phyloP scores from a whole-genome alignment of 2,888 invertebrate species.

The Eudemis profundana region DNA sequence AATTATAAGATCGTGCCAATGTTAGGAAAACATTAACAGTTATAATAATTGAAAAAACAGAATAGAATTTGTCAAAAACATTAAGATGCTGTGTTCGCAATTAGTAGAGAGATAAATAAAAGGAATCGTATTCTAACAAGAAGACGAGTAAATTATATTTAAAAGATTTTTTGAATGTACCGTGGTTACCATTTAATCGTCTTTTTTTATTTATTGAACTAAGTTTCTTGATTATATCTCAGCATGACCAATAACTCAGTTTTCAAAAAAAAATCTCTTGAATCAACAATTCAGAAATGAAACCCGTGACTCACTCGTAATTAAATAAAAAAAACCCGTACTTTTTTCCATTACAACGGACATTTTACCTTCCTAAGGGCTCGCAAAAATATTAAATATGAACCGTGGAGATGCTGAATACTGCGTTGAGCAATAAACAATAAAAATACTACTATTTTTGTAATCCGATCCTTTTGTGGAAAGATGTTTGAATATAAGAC shows the following conservation, averaged over 20 bases:
- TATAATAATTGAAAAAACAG: background rate
- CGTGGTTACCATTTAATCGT: background rate
- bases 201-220: background rate
- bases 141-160: background rate
- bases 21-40: conserved; percentile 6
- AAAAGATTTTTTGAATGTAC: conserved; percentile 17
- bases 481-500: conserved; percentile 13
- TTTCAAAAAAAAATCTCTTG: background rate
- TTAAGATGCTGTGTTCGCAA: conserved; percentile 4
- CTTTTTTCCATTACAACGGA: background rate
- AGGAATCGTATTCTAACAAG: conserved; percentile 14
- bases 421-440: background rate
- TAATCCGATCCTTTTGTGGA: conserved; percentile 3
- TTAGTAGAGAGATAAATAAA: conserved; percentile 9
- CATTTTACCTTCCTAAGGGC: background rate
- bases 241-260: background rate
- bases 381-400: background rate
- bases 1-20: conserved; percentile 34
- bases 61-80: conserved; percentile 1
- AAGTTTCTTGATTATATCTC: background rate
- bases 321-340: background rate
- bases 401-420: background rate
- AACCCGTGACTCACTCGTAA: background rate
- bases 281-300: background rate
- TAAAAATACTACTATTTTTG: conserved; percentile 11